phyloP scores from a whole-genome alignment of 2,797 vertebrate species.

The Clarias pachynema region DNA sequence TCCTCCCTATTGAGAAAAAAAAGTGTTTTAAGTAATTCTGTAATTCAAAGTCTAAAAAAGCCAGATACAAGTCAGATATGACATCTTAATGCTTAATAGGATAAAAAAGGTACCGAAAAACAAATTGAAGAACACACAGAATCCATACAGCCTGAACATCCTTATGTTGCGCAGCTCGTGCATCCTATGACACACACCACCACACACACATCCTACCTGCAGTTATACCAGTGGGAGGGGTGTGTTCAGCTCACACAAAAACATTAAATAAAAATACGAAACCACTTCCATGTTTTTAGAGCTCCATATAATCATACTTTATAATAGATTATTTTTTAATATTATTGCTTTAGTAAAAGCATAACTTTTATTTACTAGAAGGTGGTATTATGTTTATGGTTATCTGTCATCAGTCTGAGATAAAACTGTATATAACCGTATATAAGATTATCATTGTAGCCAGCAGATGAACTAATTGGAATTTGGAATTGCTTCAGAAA shows the following conservation, averaged over 20 bases:
- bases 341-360: background rate
- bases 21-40: background rate
- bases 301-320: background rate
- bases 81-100: background rate
- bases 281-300: background rate
- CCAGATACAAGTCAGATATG: background rate
- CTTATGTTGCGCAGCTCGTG: background rate
- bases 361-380: background rate
- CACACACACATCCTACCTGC: background rate
- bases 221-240: background rate
- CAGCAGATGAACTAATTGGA: background rate
- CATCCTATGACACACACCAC: background rate
- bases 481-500: background rate
- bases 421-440: background rate
- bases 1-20: background rate
- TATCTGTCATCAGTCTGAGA: background rate
- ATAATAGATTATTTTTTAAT: background rate
- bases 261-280: too few relatives aligned
- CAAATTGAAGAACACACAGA: constrained; percentile 11
- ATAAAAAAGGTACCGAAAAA: background rate
- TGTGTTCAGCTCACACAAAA: background rate
- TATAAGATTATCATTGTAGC: background rate
- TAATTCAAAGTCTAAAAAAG: background rate
- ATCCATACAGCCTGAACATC: background rate
- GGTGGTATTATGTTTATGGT: background rate